A percentile compares a stretch with the other conserved stretches of the same genome.
Evolutionary conservation across 2,797 vertebrate species (phyloP).

Genomic region (Onychomys leucogaster): DNA sequence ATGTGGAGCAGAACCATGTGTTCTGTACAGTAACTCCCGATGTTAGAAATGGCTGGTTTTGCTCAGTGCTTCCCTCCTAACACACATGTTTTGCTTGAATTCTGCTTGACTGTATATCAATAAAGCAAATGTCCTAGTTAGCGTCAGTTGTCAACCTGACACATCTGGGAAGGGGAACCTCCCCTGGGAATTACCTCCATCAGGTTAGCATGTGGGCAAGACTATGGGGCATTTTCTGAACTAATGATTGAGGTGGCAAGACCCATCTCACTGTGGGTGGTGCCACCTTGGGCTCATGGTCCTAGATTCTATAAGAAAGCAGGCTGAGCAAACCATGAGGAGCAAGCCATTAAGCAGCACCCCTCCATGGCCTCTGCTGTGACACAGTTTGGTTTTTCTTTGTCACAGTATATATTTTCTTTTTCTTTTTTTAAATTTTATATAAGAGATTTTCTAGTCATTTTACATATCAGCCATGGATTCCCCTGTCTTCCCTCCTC

Average conservation of each 20-base stretch:
- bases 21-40: neutral
- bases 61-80: no score
- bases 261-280: no score
- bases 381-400: neutral
- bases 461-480: no score
- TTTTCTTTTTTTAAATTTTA: neutral
- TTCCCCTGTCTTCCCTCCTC: no score
- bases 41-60: neutral
- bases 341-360: neutral
- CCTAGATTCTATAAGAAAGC: neutral
- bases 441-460: no score
- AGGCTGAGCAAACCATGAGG: neutral
- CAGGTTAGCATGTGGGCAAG: neutral
- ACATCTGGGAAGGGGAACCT: neutral
- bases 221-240: neutral
- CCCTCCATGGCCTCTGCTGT: neutral
- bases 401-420: neutral
- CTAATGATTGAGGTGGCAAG: no score
- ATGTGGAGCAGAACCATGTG: rapidly evolving
- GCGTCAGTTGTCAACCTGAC: neutral
- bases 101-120: neutral
- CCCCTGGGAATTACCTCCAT: neutral
- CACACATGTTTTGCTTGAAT: neutral
- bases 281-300: neutral
- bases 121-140: neutral